Base-by-base conservation (phyloP, 1,140 invertebrate species). In the Cydia pomonella region DNA sequence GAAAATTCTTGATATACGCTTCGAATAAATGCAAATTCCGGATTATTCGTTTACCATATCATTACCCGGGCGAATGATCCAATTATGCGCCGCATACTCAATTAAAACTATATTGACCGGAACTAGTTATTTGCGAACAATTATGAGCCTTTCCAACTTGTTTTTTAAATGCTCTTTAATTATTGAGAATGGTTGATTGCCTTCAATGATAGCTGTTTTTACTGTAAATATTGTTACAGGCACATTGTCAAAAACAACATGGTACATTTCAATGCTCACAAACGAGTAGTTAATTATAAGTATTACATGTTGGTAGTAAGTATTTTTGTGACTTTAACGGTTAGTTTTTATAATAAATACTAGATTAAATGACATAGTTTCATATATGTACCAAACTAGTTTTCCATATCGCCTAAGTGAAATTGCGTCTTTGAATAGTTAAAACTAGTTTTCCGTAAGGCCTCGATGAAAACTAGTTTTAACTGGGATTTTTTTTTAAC, bases 101-200 rank as follows among this genome's bases (percentile, higher is more conserved):
- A 69, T 69, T 69, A 69, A 69, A 69, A 69, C n/a, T 69, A 69
- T 69, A 69, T 69, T 69, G 64, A 21, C 27, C 64, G 64, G 13
- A 69, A 69, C 27, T 69, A 69, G 33, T 69, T 69, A 33, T 69
- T 69, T 69, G 64, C 64, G 64, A 33, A 69, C 29, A 38, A 69
- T 69, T 33, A 69, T 69, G 27, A 33, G 29, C 64, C 18, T 23
- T 59, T 59, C 18, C 53, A 23, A 59, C 53, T 21, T 59, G 53
- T 59, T 59, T 59, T 59, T 59, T 59, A 59, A 59, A 59, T 59
- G 16, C 29, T 69, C 16, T 5, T 33, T 69, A 33, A 33, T 69
- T 69, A n/a, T 41, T 41, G n/a, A 66, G 25, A 69, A 69, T 69
- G 64, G 64, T 18, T 33, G 27, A 69, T 66, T 33, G 16, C 27